Base-by-base conservation (phyloP, 2,113 vertebrate genomes). In the Sinocyclocheilus rhinocerous region DNA sequence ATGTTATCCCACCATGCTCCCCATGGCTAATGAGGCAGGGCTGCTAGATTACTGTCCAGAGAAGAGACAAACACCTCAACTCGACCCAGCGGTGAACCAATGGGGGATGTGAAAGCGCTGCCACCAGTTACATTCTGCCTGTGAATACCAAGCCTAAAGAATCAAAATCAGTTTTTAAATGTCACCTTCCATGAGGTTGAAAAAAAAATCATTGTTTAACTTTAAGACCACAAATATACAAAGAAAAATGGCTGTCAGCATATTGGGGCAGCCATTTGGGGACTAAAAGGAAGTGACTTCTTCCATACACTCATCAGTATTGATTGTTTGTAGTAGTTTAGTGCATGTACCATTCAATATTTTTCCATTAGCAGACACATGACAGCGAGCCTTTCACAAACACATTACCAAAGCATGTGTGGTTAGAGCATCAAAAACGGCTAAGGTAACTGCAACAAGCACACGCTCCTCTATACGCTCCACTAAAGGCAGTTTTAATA, bases 21-120 rank as follows among this genome's bases (percentile, higher is more conserved):
- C 59, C 72, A 50, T 65, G 52, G 67, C 48, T 77, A 90, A 88
- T 88, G 82, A 88, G 87, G 82, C 61, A 36, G 29, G 13, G 39
- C 57, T 65, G 78, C 59, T 50, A 79, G 77, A 86, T 73, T 73
- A 85, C 63, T 18, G 67, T 39, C 15, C 36, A 22, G 48, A 22
- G 48, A 67, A 52, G 22, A 87, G 75, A 50, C 73, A 76, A 75
- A 76, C 80, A 65, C 63, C 39, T 48, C 39, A n/a, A 13, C 63
- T 36, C 29, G 57, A 83, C 80, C 87, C 77, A 55, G 36, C 36
- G 33, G 11, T 67, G 15, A 81, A 79, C 55, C 55, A 22, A 39
- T 63, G 22, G 79, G n/a, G 20, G 59, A 16, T 81, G 59, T 67
- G 36, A 45, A n/a, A 48, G 57, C 0, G 0, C 9, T 42, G 77